Conservation (phyloP, 2,113 vertebrate species). For the Hyaena hyaena region DNA sequence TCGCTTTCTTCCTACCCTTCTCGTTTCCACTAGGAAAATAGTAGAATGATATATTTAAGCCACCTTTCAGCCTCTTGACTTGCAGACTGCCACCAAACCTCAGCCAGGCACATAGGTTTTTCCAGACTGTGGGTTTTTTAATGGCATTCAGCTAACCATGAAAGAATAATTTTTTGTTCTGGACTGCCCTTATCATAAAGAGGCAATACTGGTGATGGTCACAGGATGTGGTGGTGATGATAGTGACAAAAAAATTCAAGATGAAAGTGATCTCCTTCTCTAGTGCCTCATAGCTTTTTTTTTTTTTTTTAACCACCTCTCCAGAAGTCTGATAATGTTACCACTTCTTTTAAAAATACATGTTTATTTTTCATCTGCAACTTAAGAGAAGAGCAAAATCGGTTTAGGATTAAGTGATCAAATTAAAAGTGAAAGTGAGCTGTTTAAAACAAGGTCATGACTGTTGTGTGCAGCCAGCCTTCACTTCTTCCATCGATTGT, state of each 20-base stretch:
- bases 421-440: constrained; percentile 6
- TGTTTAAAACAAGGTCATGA: background rate
- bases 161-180: background rate
- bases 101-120: background rate
- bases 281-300: background rate
- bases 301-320: background rate
- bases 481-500: background rate
- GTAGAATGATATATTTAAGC: background rate
- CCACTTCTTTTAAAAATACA: background rate
- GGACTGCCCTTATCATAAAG: background rate
- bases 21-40: background rate
- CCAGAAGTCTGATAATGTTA: background rate
- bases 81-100: background rate
- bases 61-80: background rate
- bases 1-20: background rate
- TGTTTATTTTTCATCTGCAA: background rate
- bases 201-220: background rate
- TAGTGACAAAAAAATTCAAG: background rate
- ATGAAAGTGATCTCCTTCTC: background rate
- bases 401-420: background rate
- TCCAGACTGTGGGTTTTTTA: background rate
- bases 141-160: background rate
- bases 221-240: background rate
- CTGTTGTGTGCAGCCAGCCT: background rate
- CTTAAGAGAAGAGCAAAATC: background rate